phyloP scores from a whole-genome alignment of 92 coral and sea anemone genomes.

The Phenganax marumi region DNA sequence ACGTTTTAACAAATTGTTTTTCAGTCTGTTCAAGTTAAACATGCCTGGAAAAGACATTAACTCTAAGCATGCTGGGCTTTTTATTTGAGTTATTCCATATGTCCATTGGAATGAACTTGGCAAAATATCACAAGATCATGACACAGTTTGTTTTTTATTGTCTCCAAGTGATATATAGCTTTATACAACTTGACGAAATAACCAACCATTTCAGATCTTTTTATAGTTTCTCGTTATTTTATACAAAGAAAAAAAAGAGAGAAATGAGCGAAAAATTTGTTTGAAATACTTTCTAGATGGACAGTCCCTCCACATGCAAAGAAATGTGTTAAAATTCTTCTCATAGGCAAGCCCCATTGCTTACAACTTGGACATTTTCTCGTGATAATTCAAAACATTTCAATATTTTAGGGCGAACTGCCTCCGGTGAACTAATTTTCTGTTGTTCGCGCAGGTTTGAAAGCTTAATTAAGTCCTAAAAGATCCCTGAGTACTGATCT shows the following conservation, averaged over 20 bases:
- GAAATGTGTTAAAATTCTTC: no score
- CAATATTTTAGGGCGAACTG: not conserved
- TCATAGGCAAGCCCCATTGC: no score
- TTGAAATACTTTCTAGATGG: no score
- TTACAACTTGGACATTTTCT: no score
- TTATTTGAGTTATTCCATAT: slow-evolving; percentile 26
- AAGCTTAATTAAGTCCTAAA: slow-evolving; percentile 21
- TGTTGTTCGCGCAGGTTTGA: slow-evolving; percentile 16
- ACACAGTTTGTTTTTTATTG: not conserved
- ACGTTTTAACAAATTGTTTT: slow-evolving; percentile 18
- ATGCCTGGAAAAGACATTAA: slow-evolving; percentile 41
- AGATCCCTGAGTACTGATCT: slow-evolving; percentile 5
- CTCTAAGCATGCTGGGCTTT: slow-evolving; percentile 9
- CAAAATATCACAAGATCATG: not conserved
- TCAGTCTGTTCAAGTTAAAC: not conserved
- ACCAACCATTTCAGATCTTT: no score
- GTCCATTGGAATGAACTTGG: not conserved
- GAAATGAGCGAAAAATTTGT: no score
- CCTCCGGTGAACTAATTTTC: slow-evolving; percentile 3
- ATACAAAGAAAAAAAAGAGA: no score
- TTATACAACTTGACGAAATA: no score
- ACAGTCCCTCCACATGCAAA: no score
- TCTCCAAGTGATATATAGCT: not conserved
- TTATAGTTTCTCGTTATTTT: no score
- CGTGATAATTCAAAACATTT: no score